Percentiles rank a stretch among this genome's conserved stretches.
phyloP scores from a whole-genome alignment of 1,140 invertebrate species.

The Lasaia peninsularis region DNA sequence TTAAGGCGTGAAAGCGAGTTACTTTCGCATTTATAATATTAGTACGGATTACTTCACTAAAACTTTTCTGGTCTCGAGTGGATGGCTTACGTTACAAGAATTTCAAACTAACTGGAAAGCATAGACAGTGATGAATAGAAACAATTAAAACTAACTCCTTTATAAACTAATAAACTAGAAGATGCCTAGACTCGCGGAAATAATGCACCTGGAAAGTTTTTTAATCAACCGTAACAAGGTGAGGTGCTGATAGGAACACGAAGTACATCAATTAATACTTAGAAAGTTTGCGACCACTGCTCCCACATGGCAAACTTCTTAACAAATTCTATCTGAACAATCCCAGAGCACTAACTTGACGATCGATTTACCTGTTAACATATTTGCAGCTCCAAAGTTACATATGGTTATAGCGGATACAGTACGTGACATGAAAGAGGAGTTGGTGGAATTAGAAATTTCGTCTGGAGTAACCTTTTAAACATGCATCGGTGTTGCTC shows the following conservation, averaged over 20 bases:
- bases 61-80: too few species aligned
- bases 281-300: constrained; percentile 30
- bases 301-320: constrained; percentile 38
- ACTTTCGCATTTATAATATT: too few species aligned
- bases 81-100: too few species aligned
- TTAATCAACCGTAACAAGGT: constrained; percentile 28
- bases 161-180: constrained; percentile 1
- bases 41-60: too few species aligned
- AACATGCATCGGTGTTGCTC: constrained; percentile 20
- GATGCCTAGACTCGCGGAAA: neutral
- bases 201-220: constrained; percentile 25
- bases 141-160: neutral
- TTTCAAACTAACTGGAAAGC: too few species aligned
- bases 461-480: constrained; percentile 17
- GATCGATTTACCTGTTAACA: constrained; percentile 62
- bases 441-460: constrained; percentile 16
- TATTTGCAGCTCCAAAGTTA: constrained; percentile 44
- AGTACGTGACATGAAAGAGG: constrained; percentile 17
- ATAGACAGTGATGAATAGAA: neutral
- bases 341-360: constrained; percentile 42
- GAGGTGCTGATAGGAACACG: constrained; percentile 23
- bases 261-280: constrained; percentile 38
- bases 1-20: too few species aligned
- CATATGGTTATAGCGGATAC: constrained; percentile 15
- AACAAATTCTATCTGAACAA: constrained; percentile 55